Evolutionary conservation across 2,113 vertebrate species (phyloP).

Genomic region (Callospermophilus lateralis): DNA sequence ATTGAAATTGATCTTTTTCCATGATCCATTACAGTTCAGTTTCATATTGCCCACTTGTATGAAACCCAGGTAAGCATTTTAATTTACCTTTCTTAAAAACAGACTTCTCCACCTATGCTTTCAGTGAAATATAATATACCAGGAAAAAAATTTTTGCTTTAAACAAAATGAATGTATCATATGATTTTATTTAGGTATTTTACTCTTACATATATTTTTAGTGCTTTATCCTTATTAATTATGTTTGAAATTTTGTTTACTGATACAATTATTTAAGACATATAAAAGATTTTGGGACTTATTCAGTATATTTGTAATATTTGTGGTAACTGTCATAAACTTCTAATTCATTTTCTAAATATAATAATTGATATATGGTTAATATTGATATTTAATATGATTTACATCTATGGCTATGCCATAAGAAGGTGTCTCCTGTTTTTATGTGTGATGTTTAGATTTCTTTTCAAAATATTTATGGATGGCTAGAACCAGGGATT

Average conservation of each 20-base stretch:
- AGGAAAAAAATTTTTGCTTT: neutral
- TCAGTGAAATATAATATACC: neutral
- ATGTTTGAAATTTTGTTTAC: neutral
- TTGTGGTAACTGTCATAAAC: neutral
- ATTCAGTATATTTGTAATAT: neutral
- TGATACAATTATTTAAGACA: neutral
- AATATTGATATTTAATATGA: neutral
- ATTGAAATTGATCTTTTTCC: conserved; percentile 77
- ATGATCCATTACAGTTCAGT: conserved; percentile 92
- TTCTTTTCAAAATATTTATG: neutral
- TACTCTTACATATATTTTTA: neutral
- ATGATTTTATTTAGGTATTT: neutral
- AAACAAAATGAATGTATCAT: neutral
- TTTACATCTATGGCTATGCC: neutral
- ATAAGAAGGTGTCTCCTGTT: neutral
- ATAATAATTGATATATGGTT: neutral
- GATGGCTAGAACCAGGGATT: neutral
- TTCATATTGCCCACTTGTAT: conserved; percentile 99
- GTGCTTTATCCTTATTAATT: neutral
- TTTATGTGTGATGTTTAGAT: neutral
- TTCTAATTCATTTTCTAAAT: neutral
- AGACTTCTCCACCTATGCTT: neutral
- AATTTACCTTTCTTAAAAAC: neutral
- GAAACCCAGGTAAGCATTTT: conserved; percentile 96
- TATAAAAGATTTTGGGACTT: neutral